Base-by-base conservation (phyloP, 2,797 vertebrate genomes). In the Pangasius djambal region DNA sequence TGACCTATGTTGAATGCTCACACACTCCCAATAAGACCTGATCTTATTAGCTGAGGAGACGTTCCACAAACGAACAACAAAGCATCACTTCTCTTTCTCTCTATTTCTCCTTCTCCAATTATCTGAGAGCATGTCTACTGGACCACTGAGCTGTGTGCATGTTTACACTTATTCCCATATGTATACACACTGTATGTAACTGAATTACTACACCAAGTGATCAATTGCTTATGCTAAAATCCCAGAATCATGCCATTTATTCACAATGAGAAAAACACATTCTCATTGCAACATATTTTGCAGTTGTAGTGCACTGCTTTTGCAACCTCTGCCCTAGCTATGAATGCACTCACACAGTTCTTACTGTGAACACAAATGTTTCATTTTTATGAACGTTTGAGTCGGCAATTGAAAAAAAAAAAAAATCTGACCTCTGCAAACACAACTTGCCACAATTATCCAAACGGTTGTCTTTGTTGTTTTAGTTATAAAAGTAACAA, bases 41-140 rank as follows among this genome's bases (percentile, higher is more conserved):
- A 86, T 88, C 69, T 83, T 87, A 89, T 87, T 87, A 85, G 8
- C 89, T 87, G 31, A 16, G 88, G 84, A 7, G 88, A 91, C 70
- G 67, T 88, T 86, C 44, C 52, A 90, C 84, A 89, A 89, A 90
- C 87, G 69, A 40, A 84, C 83, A 84, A 82, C 89, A 48, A 67
- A 75, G 50, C 15, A 28, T 69, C 10, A 52, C 44, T 72, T 57
- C 34, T 44, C 9, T 48, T 57, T 67, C 89, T 81, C 84, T 75
- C 44, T 69, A 44, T 63, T 74, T 69, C 40, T 87, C 77, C 86
- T 86, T 87, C 79, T 92, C 91, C 91, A 63, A 48, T 84, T 67
- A 67, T 65, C 40, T 25, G 18, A 84, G 61, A 50, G 40, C 40
- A 84, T 84, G 82, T 67, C 61, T 84, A 31, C 40, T 84, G 28